Evolutionary conservation across 2,113 vertebrate genomes (phyloP), one percentile per base, ranked within the genome.

Genomic region (Lathamus discolor): DNA sequence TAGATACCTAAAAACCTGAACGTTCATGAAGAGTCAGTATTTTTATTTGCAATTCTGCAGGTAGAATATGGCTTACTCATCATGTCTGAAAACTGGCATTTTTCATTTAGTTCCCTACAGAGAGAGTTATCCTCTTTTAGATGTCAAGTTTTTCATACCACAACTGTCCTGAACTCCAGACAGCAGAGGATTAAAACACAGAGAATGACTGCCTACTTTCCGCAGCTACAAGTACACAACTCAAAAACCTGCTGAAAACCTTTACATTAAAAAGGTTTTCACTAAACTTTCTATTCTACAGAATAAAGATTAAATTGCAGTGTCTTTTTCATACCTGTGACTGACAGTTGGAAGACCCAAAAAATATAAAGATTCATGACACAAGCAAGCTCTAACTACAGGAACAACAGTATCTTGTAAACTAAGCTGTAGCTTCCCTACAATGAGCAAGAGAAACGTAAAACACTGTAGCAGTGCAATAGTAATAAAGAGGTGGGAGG

Each of bases 401-500:
- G 76, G 24, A 94, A 25, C 24, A 64, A 44, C 48, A 22, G 28
- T 49, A 27, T 37, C 49, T 62, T 18, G 35, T 12, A 54, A 69
- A 83, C 22, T 74, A 85, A 87, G 52, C 22, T 59, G 41, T 64
- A 92, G 55, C 29, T 61, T 91, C 24, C 35, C 44, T 37, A 39
- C 44, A 62, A 54, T 11, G 37, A 92, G n/a, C 22, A 68, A 51
- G 37, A n/a, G 24, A 73, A 95, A 87, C 13, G 67, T 46, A 88
- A 91, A 88, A 63, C 55, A 76, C 23, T 69, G 82, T 29, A 92
- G 78, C 84, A 83, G 31, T n/a, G 90, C 74, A 90, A 33, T 3
- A 86, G 52, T 24, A 95, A 93, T 95, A 95, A 93, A 82, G 54
- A 91, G 87, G 82, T 88, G 63, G 92, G 89, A 97, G 78, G 80